Conservation (phyloP, 2,113 vertebrate species). For the Crotalus helleri region DNA sequence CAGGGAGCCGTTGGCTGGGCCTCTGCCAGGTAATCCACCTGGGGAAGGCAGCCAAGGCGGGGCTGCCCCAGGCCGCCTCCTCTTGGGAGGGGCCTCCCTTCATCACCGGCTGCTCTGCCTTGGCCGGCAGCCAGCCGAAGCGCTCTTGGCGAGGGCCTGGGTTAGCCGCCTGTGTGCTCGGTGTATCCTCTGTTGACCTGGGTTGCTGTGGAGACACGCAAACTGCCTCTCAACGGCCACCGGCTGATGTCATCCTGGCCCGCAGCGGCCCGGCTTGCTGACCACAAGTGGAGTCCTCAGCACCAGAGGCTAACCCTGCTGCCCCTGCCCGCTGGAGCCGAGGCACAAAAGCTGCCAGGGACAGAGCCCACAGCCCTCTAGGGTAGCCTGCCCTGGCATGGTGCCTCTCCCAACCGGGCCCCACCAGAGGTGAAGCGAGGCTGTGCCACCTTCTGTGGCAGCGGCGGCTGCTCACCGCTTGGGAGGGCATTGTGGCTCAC, state of each 20-base stretch:
- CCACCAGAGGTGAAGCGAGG: neutral
- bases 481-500: neutral
- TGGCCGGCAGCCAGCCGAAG: neutral
- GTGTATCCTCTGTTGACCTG: neutral
- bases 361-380: rapidly evolving
- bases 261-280: neutral
- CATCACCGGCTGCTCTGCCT: neutral
- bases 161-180: neutral
- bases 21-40: neutral
- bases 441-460: neutral
- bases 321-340: neutral
- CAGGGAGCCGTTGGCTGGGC: neutral
- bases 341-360: neutral
- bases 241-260: neutral
- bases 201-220: neutral
- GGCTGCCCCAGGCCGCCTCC: neutral
- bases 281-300: neutral
- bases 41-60: neutral
- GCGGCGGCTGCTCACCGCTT: neutral
- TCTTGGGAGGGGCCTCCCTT: neutral
- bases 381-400: neutral
- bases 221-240: neutral
- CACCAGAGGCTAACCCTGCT: neutral
- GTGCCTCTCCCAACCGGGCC: neutral
- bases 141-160: neutral